Base-by-base conservation (phyloP, 2,797 vertebrate species). In the Smutsia gigantea region DNA sequence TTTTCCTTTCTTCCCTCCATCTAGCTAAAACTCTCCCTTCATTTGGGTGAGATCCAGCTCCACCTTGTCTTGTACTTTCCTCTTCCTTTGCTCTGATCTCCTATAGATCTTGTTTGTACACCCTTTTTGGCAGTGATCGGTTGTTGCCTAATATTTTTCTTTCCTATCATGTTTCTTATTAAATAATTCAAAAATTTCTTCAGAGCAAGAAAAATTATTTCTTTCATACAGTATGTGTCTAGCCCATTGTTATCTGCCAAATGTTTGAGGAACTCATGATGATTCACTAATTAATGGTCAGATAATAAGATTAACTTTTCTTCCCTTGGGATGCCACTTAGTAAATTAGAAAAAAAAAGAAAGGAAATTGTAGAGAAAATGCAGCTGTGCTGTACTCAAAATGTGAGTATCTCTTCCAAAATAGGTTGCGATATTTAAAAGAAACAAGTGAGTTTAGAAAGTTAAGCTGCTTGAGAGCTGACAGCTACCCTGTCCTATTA, bases 361-460 rank as follows among this genome's bases (percentile, higher is more conserved):
- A 63, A 8, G 18, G 17, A 21, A n/a, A 12, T 39, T 87, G 15
- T 34, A 79, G 12, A 92, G 72, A 93, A 90, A 93, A 90, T 72
- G 21, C 9, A 95, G 12, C 66, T 34, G 12, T 79, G 51, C 25
- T 69, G 17, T 59, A 89, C 17, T 81, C 31, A 83, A 49, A 94
- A 59, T 61, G 9, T 87, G 1, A 49, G 25, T 66, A 51, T 81
- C 39, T 84, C 63, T 94, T 82, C 46, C 69, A 92, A 93, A 87
- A 79, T 85, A 88, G 49, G 31, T 84, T 96, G 39, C 84, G 88
- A 81, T 90, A 90, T 90, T 97, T 92, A 87, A 96, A 96, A 95
- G 78, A 90, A 93, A 69, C 57, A 87, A 37, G 46, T 71, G 34
- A 87, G 64, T n/a, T 95, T 96, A 83, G 63, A 71, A 88, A 92